Base-by-base conservation (phyloP, 2,113 vertebrate genomes). In the Anarhynchus alexandrinus region DNA sequence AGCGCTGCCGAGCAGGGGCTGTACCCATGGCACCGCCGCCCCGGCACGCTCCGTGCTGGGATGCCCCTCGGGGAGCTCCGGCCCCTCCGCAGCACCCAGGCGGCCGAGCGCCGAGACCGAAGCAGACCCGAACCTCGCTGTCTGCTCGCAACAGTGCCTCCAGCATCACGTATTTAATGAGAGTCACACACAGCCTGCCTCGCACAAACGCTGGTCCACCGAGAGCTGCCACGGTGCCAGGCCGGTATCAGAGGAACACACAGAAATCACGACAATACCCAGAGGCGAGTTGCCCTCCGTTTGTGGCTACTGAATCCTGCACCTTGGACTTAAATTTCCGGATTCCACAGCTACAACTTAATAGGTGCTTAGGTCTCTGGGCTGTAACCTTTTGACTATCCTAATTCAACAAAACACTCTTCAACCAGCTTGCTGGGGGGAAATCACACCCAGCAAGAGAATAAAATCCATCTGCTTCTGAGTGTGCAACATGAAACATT, bases 131-230 rank as follows among this genome's bases (percentile, higher is more conserved):
- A 57, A 12, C 43, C 49, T 8, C 0, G 17, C 49, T 6, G 22
- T 8, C 18, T 19, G 6, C 29, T 25, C 11, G 40, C 40, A 43
- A 18, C 26, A 0, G 10, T 2, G 2, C 27, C 29, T 20, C 30
- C 1, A 1, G 6, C 0, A 11, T 9, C 5, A 7, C 0, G 5
- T 8, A 4, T 23, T 13, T 11, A 20, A 11, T 0, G 13, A 32
- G 13, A 18, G 9, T 5, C 43, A 17, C 65, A 43, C n/a, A 17
- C 65, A 43, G 32, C 43, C 20, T 2, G 0, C 22, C 15, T 4
- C 2, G 0, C 12, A 4, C 32, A 12, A 9, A 9, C 0, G 2
- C 42, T 3, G 30, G 30, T 34, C 36, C 42, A 1, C 22, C 2
- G 0, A 83, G 59, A 40, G 15, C 47, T 4, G 14, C 1, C 0